Conservation (phyloP, 2,888 invertebrate species). For the Protophormia terraenovae region DNA sequence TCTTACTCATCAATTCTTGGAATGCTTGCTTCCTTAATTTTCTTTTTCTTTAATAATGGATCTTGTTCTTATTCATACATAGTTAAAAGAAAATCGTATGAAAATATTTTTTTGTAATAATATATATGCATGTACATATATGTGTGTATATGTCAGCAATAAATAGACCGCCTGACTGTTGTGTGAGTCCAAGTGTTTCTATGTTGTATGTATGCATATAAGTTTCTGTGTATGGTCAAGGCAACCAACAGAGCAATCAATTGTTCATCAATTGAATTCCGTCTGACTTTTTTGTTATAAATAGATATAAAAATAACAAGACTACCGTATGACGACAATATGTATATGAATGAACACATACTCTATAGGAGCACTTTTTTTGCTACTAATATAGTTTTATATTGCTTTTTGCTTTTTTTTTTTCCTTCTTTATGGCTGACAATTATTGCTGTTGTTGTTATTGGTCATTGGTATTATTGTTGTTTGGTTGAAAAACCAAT, state of each 20-base stretch:
- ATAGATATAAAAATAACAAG: conserved; percentile 1
- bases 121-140: background rate
- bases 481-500: background rate
- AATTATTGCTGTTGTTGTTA: background rate
- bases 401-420: background rate
- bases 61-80: background rate
- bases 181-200: conserved; percentile 3
- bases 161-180: no score
- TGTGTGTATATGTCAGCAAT: no score
- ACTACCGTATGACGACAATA: background rate
- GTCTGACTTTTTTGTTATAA: conserved; percentile 18
- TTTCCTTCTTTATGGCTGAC: background rate
- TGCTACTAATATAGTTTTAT: background rate
- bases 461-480: no score
- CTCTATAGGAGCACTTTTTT: background rate
- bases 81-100: background rate
- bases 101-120: background rate
- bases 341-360: background rate
- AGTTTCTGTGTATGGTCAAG: conserved; percentile 13
- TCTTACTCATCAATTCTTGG: background rate
- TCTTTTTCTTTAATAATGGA: background rate
- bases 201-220: background rate
- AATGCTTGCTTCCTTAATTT: background rate
- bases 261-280: conserved; percentile 50
- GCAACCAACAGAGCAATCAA: conserved; percentile 43